Percentiles rank a stretch among this genome's conserved stretches.
phyloP scores from a whole-genome alignment of 1,140 invertebrate species.

The Zaprionus kolodkinae region DNA sequence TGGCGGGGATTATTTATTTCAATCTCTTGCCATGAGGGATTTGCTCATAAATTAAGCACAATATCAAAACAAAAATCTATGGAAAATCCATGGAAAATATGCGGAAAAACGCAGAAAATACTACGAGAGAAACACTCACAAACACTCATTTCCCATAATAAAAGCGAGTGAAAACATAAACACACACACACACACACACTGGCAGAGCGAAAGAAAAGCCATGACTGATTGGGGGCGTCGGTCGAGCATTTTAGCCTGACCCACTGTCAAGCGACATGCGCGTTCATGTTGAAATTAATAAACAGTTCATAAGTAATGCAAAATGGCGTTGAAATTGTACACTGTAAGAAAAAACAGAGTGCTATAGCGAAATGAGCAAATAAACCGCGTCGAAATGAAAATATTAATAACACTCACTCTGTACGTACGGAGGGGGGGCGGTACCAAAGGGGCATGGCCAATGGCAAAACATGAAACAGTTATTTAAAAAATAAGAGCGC shows the following conservation, averaged over 20 bases:
- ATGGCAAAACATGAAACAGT: constrained; percentile 62
- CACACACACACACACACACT: neutral
- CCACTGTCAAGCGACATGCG: constrained; percentile 44
- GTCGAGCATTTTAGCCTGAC: constrained; percentile 38
- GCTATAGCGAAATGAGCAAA: constrained; percentile 42
- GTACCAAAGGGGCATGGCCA: neutral
- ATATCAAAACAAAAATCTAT: constrained; percentile 30
- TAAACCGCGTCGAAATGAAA: constrained; percentile 74
- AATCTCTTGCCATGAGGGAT: constrained; percentile 6
- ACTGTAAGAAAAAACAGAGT: neutral
- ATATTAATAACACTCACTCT: constrained; percentile 66
- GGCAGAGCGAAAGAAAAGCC: neutral
- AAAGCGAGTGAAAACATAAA: constrained; percentile 20
- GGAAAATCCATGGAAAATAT: constrained; percentile 14
- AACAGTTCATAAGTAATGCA: constrained; percentile 60
- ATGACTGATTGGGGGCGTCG: neutral
- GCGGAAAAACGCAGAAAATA: neutral
- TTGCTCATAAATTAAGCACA: constrained; percentile 31
- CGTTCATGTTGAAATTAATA: constrained; percentile 68
- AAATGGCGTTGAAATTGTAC: constrained; percentile 59
- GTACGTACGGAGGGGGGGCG: neutral
- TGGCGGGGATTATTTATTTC: constrained; percentile 6
- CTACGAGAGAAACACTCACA: constrained; percentile 14
- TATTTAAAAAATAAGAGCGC: constrained; percentile 71
- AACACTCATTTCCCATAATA: constrained; percentile 25